Percentiles rank a stretch among this genome's conserved stretches.
These are phyloP conservation scores for Gibbula magus DNA, from an alignment of 2,888 invertebrate genomes.

Conservation along the genomic window DNA sequence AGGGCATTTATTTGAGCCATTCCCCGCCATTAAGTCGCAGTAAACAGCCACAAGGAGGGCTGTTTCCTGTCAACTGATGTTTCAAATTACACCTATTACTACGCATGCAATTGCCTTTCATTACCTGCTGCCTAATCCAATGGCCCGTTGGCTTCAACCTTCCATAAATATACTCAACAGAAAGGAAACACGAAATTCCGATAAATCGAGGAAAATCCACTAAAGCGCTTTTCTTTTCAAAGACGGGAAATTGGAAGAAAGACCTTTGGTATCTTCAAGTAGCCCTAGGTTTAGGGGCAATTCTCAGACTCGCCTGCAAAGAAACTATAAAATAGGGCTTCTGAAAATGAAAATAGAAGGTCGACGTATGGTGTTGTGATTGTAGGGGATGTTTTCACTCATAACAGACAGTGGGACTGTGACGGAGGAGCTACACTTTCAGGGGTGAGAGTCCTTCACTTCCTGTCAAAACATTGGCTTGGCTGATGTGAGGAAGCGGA, in stretches of 20 bases:
- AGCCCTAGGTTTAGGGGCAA: not conserved
- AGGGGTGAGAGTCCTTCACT: not conserved
- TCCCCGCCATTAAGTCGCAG: too few relatives aligned
- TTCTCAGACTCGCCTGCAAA: not conserved
- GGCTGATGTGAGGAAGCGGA: not conserved
- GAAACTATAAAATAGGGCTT: not conserved
- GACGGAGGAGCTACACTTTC: not conserved
- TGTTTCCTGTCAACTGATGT: not conserved
- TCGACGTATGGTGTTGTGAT: not conserved
- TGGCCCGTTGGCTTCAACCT: not conserved
- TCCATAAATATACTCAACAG: not conserved
- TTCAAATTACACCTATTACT: not conserved
- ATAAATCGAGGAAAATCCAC: slow-evolving; percentile 4
- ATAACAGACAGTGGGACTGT: not conserved
- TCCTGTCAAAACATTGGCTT: not conserved
- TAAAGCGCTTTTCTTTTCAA: slow-evolving; percentile 9
- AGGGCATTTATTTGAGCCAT: too few relatives aligned
- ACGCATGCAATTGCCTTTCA: not conserved
- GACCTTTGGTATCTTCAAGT: not conserved
- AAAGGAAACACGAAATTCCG: not conserved
- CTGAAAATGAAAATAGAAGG: not conserved
- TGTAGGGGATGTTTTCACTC: not conserved
- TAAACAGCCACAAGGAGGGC: not conserved
- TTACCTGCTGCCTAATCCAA: not conserved
- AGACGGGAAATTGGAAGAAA: not conserved